Conservation (phyloP, 2,113 vertebrate genomes). For the Urocolius indicus region DNA sequence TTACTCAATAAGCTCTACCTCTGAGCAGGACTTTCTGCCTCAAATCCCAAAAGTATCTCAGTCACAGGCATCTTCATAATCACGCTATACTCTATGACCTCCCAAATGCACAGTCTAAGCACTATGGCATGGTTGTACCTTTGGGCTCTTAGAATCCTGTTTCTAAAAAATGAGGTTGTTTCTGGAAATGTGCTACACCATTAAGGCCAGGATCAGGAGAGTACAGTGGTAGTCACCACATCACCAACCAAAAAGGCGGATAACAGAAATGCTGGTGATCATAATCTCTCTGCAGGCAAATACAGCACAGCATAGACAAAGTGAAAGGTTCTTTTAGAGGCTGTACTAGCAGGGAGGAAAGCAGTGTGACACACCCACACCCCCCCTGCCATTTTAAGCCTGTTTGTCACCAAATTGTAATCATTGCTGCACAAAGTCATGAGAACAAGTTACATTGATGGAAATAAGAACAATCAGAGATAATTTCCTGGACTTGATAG, state of each 20-base stretch:
- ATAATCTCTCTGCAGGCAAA: background rate
- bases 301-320: background rate
- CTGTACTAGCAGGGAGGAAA: background rate
- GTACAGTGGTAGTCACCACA: fast-evolving
- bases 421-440: background rate
- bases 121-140: fast-evolving
- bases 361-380: no score
- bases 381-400: background rate
- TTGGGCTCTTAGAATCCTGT: background rate
- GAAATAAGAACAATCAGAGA: background rate
- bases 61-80: background rate
- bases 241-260: fast-evolving
- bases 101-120: fast-evolving
- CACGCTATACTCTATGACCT: fast-evolving
- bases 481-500: background rate
- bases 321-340: background rate
- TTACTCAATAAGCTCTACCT: background rate
- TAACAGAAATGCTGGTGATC: background rate
- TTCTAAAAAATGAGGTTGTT: background rate
- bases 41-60: fast-evolving
- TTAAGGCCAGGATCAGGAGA: background rate
- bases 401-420: background rate
- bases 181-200: background rate
- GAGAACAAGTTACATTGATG: background rate
- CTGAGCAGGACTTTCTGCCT: background rate